Evolutionary conservation across 2,113 vertebrate species (phyloP), one percentile per base, ranked within the genome.

Genomic region (Vulpes ferrilata): DNA sequence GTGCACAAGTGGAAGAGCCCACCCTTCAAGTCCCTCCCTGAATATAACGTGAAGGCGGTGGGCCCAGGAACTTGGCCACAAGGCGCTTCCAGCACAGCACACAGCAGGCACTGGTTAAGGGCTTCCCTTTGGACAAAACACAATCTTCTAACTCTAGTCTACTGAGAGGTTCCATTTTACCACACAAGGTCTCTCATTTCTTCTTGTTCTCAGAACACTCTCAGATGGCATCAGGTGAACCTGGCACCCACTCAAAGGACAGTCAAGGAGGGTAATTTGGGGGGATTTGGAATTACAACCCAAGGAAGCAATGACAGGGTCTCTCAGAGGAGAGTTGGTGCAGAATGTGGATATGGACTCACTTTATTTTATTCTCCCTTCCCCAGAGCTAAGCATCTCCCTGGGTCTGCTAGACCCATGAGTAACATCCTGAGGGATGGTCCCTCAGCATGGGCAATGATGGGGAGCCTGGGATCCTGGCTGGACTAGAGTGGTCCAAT

Each of bases 21-120:
- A 25, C 11, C 48, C 23, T 32, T 27, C 5, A 12, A 78, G 65
- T 6, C 20, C 20, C 25, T 23, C 15, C 38, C n/a, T 64, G 64
- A 22, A 3, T 11, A 0, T 4, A 25, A 30, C 0, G 25, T 2
- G n/a, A 57, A 13, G 19, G 2, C 11, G 1, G 23, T 0, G 22
- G 16, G 65, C 65, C 30, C 12, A 15, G 16, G 65, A 67, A 67
- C 30, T 67, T 67, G 65, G 30, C 65, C 15, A 15, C 30, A 27
- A 23, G 4, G 23, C 25, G 25, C 60, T 3, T 64, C 60, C 60
- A 5, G 60, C 60, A 67, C 65, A 15, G 7, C 65, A 67, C 12
- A 3, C 65, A 32, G 13, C 2, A 67, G 30, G 30, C 5, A 7
- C 65, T 67, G 30, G 13, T 6, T 7, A 7, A 32, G 11, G 9